Evolutionary conservation across 2,888 invertebrate genomes (phyloP).

Genomic region (Pristionchus arcanus): DNA sequence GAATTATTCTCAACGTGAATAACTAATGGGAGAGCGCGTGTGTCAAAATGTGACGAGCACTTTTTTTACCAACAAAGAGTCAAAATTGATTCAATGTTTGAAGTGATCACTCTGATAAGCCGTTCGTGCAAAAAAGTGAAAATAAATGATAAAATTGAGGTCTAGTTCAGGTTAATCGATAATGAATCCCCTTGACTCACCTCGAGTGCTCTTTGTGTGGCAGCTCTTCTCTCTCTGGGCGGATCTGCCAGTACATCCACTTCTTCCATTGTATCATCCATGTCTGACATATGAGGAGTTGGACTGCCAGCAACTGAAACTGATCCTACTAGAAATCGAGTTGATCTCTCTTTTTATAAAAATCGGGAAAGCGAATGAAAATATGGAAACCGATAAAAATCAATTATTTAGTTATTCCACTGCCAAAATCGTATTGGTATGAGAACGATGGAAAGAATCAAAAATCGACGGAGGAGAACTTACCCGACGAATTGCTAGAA

Average conservation of each 20-base stretch:
- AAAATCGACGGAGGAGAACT: background rate
- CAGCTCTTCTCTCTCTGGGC: conserved; percentile 24
- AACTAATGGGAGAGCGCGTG: background rate
- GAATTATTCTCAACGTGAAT: background rate
- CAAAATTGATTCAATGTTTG: too few species aligned
- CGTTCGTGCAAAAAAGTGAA: too few species aligned
- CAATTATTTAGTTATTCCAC: too few species aligned
- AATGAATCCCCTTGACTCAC: background rate
- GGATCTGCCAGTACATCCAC: conserved; percentile 14
- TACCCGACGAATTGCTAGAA: background rate
- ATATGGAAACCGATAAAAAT: too few species aligned
- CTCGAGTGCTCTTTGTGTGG: conserved; percentile 46
- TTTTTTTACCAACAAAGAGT: too few species aligned
- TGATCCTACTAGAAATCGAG: background rate
- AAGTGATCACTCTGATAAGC: too few species aligned
- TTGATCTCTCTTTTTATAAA: background rate
- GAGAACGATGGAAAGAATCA: too few species aligned
- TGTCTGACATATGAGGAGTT: conserved; percentile 3
- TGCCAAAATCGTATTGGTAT: too few species aligned
- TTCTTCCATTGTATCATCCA: background rate
- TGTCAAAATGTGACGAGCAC: too few species aligned
- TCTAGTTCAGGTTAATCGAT: background rate
- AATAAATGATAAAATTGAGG: too few species aligned
- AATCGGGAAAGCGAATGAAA: too few species aligned
- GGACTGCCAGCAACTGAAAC: background rate